A percentile compares a stretch with the other conserved stretches of the same genome.
Evolutionary conservation across 2,113 vertebrate species (phyloP).

Genomic region (Athene cunicularia): DNA sequence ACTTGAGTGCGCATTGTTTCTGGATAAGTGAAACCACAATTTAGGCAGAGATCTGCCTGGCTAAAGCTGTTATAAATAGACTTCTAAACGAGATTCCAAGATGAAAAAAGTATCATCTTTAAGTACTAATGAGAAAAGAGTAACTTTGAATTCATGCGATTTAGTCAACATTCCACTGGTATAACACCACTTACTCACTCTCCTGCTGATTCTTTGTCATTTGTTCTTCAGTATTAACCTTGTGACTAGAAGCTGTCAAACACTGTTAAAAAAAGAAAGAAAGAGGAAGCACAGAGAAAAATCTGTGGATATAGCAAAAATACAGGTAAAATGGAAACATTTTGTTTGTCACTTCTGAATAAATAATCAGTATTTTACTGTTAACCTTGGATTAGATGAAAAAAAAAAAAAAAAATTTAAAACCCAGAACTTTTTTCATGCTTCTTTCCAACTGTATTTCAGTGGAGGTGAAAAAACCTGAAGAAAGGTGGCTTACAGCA

Average conservation of each 20-base stretch:
- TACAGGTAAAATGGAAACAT: background rate
- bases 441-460: background rate
- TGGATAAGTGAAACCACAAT: background rate
- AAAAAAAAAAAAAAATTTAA: background rate
- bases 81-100: background rate
- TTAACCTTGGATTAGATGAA: background rate
- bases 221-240: background rate
- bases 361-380: background rate
- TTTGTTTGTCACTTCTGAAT: background rate
- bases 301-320: background rate
- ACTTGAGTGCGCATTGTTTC: background rate
- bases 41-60: background rate
- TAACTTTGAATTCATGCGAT: background rate
- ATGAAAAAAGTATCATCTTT: background rate
- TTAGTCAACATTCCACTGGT: background rate
- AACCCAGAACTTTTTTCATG: background rate
- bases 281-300: background rate
- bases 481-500: background rate
- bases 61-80: background rate
- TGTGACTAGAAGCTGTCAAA: background rate
- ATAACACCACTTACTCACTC: conserved; percentile 34
- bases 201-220: conserved; percentile 47
- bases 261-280: background rate
- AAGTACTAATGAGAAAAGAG: background rate
- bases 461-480: background rate